These are phyloP conservation scores for Sylvia atricapilla DNA, from an alignment of 2,113 vertebrate genomes.

Conservation along the genomic window DNA sequence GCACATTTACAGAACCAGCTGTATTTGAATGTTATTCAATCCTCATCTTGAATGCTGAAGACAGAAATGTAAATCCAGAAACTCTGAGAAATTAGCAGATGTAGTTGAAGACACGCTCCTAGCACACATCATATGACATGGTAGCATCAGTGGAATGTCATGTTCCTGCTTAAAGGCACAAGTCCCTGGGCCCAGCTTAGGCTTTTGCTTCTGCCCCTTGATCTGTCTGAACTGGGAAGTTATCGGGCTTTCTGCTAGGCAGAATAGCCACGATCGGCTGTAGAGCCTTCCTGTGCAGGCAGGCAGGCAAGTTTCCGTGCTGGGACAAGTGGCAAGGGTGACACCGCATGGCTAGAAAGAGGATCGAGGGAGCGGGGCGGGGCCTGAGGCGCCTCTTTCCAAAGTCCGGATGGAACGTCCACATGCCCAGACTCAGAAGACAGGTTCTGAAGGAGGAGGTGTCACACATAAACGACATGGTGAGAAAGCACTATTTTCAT, in stretches of 20 bases:
- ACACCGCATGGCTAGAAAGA: not conserved
- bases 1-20: not conserved
- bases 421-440: not conserved
- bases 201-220: not conserved
- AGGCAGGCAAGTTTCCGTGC: not conserved
- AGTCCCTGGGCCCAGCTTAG: not conserved
- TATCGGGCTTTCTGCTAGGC: not conserved
- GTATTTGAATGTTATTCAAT: not conserved
- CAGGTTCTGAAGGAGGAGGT: not conserved
- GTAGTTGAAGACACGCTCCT: not conserved
- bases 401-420: rapidly evolving
- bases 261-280: not conserved
- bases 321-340: not conserved
- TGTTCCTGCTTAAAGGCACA: not conserved
- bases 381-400: not conserved
- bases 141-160: not conserved
- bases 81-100: not conserved
- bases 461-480: rapidly evolving
- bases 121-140: not conserved
- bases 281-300: not conserved
- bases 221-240: not conserved
- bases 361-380: rapidly evolving
- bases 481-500: not conserved
- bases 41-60: not conserved
- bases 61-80: not conserved